A percentile compares a stretch with the other conserved stretches of the same genome.
Evolutionary conservation across 2,113 vertebrate genomes (phyloP).

Genomic region (Melanostigma gelatinosum): DNA sequence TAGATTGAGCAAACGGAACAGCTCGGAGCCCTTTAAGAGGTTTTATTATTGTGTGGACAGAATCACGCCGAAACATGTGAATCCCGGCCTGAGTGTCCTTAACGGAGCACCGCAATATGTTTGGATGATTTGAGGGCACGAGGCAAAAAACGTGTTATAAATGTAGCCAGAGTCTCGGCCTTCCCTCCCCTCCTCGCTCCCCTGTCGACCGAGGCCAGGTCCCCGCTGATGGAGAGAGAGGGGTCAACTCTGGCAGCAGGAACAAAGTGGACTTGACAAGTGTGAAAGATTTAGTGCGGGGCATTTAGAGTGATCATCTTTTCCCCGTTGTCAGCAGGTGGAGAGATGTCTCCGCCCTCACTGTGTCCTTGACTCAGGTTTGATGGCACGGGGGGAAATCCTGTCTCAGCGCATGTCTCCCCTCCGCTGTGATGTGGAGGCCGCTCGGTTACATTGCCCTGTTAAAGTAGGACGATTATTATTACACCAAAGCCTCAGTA

Average conservation of each 20-base stretch:
- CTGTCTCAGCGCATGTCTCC: slow-evolving; percentile 49
- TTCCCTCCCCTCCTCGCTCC: slow-evolving; percentile 27
- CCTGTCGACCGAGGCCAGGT: slow-evolving; percentile 65
- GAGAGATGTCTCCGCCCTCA: slow-evolving; percentile 66
- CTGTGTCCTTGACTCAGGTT: slow-evolving; percentile 72
- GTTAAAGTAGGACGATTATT: slow-evolving; percentile 40
- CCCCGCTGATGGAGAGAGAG: slow-evolving; percentile 66
- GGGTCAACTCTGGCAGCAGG: slow-evolving; percentile 70
- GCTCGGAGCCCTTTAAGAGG: neutral
- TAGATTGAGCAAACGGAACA: neutral
- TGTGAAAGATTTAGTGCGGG: slow-evolving; percentile 82
- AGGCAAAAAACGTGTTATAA: slow-evolving; percentile 68
- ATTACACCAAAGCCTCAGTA: slow-evolving; percentile 32
- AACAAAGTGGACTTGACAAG: slow-evolving; percentile 81
- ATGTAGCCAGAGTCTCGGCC: slow-evolving; percentile 69
- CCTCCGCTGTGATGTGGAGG: slow-evolving; percentile 45
- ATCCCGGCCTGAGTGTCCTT: slow-evolving; percentile 29
- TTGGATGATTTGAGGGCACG: slow-evolving; percentile 65
- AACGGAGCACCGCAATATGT: slow-evolving; percentile 55
- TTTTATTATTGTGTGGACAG: neutral
- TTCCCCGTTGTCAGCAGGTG: slow-evolving; percentile 81
- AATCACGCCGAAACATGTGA: neutral
- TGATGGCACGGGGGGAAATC: slow-evolving; percentile 58
- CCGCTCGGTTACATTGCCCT: slow-evolving; percentile 4
- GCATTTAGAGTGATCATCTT: slow-evolving; percentile 81